phyloP scores from a whole-genome alignment of 2,888 invertebrate species.

The Corbicula japonica region DNA sequence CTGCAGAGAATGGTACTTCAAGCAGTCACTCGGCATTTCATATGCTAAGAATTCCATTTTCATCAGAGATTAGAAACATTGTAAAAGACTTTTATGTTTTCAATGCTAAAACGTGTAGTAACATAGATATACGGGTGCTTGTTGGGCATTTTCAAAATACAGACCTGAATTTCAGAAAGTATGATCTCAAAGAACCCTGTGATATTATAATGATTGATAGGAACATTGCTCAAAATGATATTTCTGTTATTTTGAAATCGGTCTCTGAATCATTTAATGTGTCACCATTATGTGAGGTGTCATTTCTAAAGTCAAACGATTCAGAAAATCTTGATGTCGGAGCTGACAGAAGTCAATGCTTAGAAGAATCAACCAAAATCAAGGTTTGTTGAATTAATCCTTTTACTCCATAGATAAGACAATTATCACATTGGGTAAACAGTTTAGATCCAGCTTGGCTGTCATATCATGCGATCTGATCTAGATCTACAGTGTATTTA shows the following conservation, averaged over 20 bases:
- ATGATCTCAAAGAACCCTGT: slow-evolving; percentile 56
- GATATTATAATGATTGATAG: slow-evolving; percentile 65
- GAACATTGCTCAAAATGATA: slow-evolving; percentile 22
- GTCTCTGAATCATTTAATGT: slow-evolving; percentile 27
- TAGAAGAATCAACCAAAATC: no score
- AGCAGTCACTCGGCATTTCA: slow-evolving; percentile 30
- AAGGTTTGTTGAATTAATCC: no score
- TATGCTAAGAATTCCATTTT: slow-evolving; percentile 65
- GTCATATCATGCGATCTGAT: no score
- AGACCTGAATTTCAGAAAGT: slow-evolving; percentile 28
- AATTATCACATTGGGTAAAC: no score
- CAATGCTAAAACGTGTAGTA: slow-evolving; percentile 70
- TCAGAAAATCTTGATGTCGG: no score
- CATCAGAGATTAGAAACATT: slow-evolving; percentile 68
- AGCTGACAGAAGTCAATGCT: no score
- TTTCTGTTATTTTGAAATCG: slow-evolving; percentile 19
- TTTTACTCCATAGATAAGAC: no score
- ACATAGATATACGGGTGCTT: slow-evolving; percentile 76
- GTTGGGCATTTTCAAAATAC: slow-evolving; percentile 73
- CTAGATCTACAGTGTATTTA: no score
- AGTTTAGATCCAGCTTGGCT: no score
- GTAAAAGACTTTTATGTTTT: slow-evolving; percentile 75
- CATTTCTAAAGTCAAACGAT: no score
- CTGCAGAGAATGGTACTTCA: not conserved
- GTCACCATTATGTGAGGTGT: no score